Evolutionary conservation across 1,140 invertebrate species (phyloP).

Genomic region (Caenorhabditis briggsae): DNA sequence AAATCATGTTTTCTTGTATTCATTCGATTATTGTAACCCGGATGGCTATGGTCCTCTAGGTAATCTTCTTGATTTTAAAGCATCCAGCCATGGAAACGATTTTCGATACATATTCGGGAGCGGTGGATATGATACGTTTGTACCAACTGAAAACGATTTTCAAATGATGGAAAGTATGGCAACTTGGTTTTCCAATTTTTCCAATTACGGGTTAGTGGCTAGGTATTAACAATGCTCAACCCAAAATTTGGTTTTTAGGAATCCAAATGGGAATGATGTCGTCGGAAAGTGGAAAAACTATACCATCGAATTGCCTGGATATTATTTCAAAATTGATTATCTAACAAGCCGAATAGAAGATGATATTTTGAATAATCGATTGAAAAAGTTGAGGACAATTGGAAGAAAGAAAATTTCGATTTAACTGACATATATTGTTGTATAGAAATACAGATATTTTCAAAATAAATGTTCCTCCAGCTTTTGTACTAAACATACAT

Average conservation of each 20-base stretch:
- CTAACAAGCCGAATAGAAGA: background rate
- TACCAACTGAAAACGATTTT: conserved; percentile 62
- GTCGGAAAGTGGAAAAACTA: background rate
- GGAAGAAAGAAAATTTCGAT: background rate
- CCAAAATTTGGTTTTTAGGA: conserved; percentile 50
- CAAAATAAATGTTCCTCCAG: background rate
- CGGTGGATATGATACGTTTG: conserved; percentile 64
- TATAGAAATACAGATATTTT: too few relatives aligned
- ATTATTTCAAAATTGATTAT: conserved; percentile 23
- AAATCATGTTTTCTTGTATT: conserved; percentile 56
- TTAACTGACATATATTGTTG: background rate
- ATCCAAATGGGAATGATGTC: conserved; percentile 38
- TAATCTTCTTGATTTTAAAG: conserved; percentile 53
- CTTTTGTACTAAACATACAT: background rate
- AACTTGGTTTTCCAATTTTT: conserved; percentile 65
- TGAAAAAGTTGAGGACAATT: background rate
- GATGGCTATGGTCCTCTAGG: background rate
- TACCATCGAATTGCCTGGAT: background rate
- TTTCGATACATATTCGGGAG: conserved; percentile 70
- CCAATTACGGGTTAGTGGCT: conserved; percentile 70
- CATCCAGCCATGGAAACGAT: conserved; percentile 69
- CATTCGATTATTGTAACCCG: conserved; percentile 51
- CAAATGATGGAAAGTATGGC: conserved; percentile 66
- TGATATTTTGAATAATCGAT: conserved; percentile 53
- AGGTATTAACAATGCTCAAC: too few relatives aligned